Evolutionary conservation across 2,113 vertebrate genomes (phyloP), one percentile per base, ranked within the genome.

Genomic region (Pedetes capensis): DNA sequence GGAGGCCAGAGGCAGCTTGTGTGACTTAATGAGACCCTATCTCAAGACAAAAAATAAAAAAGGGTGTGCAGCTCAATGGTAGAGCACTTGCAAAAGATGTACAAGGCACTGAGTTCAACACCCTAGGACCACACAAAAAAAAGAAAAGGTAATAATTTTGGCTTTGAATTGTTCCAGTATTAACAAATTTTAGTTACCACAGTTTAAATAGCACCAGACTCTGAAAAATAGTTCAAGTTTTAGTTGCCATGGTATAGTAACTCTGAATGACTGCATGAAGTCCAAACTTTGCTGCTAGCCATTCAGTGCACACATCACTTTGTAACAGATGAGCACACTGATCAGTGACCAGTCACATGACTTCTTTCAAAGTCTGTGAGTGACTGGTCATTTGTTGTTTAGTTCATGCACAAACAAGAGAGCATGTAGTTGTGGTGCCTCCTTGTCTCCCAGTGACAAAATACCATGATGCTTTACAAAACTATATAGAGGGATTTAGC

Each of bases 161-260:
- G 47, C 32, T 86, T 87, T 57, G 34, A 76, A 91, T 6, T n/a
- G 25, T 90, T 76, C 32, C 5, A 61, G 4, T 71, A 82, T 51
- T 39, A n/a, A 80, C 20, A 72, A 64, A 79, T 93, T 68, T 81
- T 51, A 61, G 49, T 85, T 88, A 68, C 29, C 53, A 55, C 44
- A 92, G 29, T 66, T 89, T 75, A 87, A 92, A 53, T 94, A 72
- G 59, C 23, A 59, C 42, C 8, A 59, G 27, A 64, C 12, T 78
- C 39, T 55, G 63, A 82, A 89, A 88, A 95, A 37, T 17, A 92
- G n/a, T 82, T 66, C 47, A 89, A 49, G 69, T 85, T 69, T 86
- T n/a, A 37, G 12, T 76, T 76, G 57, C 39, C 32, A 32, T 42
- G 29, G 14, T 72, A 16, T 25, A 32, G 83, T 74, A 79, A 68